Evolutionary conservation across 1,140 invertebrate species (phyloP).

Genomic region (Mercenaria mercenaria): DNA sequence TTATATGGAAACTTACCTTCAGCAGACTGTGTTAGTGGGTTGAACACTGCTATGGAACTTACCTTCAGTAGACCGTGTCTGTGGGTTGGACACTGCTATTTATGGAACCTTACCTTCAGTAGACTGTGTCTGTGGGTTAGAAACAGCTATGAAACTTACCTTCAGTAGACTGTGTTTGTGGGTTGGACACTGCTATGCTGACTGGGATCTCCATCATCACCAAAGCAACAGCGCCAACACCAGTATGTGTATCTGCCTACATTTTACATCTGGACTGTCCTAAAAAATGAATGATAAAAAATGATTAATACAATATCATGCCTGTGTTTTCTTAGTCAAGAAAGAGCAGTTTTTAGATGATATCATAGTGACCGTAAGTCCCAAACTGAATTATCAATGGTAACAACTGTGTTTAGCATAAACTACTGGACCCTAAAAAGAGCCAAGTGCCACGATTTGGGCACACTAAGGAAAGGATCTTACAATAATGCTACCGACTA

Average conservation of each 20-base stretch:
- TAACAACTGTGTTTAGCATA: too few relatives aligned
- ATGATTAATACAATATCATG: too few relatives aligned
- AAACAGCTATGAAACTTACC: background rate
- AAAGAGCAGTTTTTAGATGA: too few relatives aligned
- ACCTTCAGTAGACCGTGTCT: background rate
- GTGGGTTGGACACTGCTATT: constrained; percentile 29
- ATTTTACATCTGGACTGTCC: background rate
- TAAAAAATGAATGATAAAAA: background rate
- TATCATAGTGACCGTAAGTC: too few relatives aligned
- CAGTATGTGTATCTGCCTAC: background rate
- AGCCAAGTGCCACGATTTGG: too few relatives aligned
- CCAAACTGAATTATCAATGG: too few relatives aligned
- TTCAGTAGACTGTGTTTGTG: background rate
- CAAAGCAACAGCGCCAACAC: constrained; percentile 25
- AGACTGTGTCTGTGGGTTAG: background rate
- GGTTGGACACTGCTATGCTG: constrained; percentile 41
- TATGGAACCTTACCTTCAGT: too few relatives aligned
- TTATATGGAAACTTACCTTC: background rate
- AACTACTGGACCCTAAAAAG: too few relatives aligned
- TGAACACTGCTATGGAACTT: too few relatives aligned
- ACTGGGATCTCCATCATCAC: constrained; percentile 41
- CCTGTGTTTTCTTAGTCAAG: too few relatives aligned
- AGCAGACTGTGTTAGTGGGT: background rate
- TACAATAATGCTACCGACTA: too few relatives aligned
- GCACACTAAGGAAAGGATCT: too few relatives aligned